phyloP scores from a whole-genome alignment of 2,888 invertebrate species.

The Caenorhabditis macrosperma region DNA sequence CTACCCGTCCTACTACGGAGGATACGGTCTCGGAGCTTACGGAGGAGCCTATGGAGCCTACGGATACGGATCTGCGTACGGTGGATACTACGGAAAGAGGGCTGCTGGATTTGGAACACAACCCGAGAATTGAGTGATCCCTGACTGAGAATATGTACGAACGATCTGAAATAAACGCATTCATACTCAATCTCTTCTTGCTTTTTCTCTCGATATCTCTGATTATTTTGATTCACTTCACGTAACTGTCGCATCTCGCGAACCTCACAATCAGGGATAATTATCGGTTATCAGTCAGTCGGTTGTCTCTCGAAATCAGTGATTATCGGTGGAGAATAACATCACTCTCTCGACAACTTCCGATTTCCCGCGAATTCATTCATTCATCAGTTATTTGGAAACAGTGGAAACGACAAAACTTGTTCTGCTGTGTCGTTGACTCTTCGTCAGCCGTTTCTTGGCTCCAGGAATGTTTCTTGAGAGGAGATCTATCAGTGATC shows the following conservation, averaged over 20 bases:
- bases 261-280: no score
- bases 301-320: neutral
- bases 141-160: neutral
- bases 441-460: neutral
- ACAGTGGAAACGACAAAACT: conserved; percentile 22
- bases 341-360: neutral
- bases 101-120: conserved; percentile 10
- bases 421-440: neutral
- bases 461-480: neutral
- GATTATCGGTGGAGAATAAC: neutral
- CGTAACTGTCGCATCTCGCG: no score
- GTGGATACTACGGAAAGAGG: conserved; percentile 20
- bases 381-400: neutral
- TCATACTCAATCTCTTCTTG: neutral
- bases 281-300: neutral
- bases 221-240: no score
- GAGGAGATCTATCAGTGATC: neutral
- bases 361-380: neutral
- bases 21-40: conserved; percentile 12
- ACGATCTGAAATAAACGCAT: conserved; percentile 10
- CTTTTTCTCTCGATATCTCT: neutral
- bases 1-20: conserved; percentile 18
- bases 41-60: conserved; percentile 14
- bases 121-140: neutral
- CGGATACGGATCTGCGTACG: conserved; percentile 19